Evolutionary conservation across 2,888 invertebrate genomes (phyloP).

Genomic region (Melinaea menophilus): DNA sequence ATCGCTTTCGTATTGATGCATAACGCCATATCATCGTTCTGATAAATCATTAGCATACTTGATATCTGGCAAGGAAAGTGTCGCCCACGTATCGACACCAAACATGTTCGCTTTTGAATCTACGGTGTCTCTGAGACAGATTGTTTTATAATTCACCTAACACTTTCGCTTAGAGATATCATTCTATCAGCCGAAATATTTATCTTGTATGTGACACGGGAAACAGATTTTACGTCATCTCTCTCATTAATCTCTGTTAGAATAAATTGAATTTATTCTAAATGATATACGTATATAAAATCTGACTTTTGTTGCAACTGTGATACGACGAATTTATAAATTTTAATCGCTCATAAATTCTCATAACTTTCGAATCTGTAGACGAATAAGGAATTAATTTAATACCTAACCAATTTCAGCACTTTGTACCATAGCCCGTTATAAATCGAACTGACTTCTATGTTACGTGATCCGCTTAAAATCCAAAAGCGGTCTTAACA

Average conservation of each 20-base stretch:
- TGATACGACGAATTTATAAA: conserved; percentile 26
- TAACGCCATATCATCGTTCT: conserved; percentile 36
- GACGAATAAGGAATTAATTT: conserved; percentile 24
- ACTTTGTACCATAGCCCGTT: conserved; percentile 37
- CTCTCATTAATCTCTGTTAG: neutral
- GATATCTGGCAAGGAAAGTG: conserved; percentile 29
- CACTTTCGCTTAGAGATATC: conserved; percentile 3
- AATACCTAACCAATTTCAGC: conserved; percentile 35
- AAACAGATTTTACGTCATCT: conserved; percentile 6
- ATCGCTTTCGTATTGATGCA: conserved; percentile 53
- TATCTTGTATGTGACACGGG: neutral
- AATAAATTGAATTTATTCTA: conserved; percentile 13
- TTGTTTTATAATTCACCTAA: conserved; percentile 1
- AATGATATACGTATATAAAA: conserved; percentile 11
- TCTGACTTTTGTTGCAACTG: conserved; percentile 17
- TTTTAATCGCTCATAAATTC: conserved; percentile 29
- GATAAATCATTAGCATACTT: conserved; percentile 32
- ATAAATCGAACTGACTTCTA: conserved; percentile 41
- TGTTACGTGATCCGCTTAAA: conserved; percentile 34
- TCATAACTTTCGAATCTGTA: conserved; percentile 33
- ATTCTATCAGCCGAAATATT: neutral
- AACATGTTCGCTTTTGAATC: conserved; percentile 18
- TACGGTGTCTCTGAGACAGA: neutral
- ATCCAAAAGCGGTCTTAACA: conserved; percentile 22
- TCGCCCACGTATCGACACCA: conserved; percentile 26